Base-by-base conservation (phyloP, 2,797 vertebrate species). In the Rachycentron canadum region DNA sequence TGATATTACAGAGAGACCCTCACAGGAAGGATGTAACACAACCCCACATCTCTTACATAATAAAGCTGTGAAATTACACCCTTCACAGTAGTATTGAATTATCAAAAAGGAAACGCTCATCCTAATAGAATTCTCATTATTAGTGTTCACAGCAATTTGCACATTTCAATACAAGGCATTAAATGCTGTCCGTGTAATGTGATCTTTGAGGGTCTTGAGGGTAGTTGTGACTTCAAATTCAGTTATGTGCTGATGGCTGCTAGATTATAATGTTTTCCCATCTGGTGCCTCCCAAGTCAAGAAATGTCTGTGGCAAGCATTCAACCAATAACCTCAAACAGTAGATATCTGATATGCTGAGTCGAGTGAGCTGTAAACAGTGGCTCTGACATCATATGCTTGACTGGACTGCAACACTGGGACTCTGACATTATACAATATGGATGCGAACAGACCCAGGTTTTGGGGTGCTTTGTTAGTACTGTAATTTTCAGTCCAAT, bases 211-310 rank as follows among this genome's bases (percentile, higher is more conserved):
- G n/a, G 86, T 81, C 78, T 86, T 40, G 28, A 71, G 67, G 69
- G 59, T 52, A 87, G 82, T 57, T 76, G 82, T 83, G 88, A 85
- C 67, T 89, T 86, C 71, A 84, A 81, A 92, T 91, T 86, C 69
- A 85, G 69, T 90, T 85, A 89, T 82, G 72, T 58, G 60, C 69
- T 92, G 88, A 91, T 90, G 86, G 73, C 78, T 79, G 75, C 57
- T 74, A 41, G 78, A 84, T 84, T 83, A n/a, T 72, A 79, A 76
- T 90, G 69, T 90, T 87, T 90, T 86, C 70, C 72, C 73, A 81
- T 82, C 55, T 66, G 56, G 86, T 71, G 73, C 25, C 58, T 89
- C 88, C 70, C 68, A 72, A 86, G 75, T 86, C 81, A 79, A 68
- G 82, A 75, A 49, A 19, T 73, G 32, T 73, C 68, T 69, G 65